Conservation (phyloP, 2,113 vertebrate species). For the Aviceda subcristata region DNA sequence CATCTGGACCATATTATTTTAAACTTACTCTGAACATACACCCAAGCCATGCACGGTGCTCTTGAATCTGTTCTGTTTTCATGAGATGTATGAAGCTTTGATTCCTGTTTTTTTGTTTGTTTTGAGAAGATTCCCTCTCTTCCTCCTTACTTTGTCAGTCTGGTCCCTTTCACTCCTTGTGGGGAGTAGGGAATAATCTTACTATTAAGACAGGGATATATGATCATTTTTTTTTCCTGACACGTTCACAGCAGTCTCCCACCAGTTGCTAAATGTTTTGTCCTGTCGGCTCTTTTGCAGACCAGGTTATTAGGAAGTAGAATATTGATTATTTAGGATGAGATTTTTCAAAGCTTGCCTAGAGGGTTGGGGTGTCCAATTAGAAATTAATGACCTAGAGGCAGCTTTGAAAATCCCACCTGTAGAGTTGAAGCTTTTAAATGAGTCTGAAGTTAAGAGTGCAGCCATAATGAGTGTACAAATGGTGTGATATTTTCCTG, state of each 20-base stretch:
- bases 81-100: slow-evolving; percentile 28
- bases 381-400: slow-evolving; percentile 58
- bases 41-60: slow-evolving; percentile 3
- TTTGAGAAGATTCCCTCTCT: not conserved
- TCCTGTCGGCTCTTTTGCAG: slow-evolving; percentile 49
- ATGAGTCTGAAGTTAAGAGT: slow-evolving; percentile 43
- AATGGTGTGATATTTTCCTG: slow-evolving; percentile 56
- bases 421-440: slow-evolving; percentile 59
- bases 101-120: not conserved
- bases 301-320: slow-evolving; percentile 51
- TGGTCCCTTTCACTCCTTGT: not conserved
- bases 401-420: slow-evolving; percentile 60
- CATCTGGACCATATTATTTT: slow-evolving; percentile 55
- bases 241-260: slow-evolving; percentile 23
- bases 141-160: not conserved
- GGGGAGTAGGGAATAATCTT: not conserved
- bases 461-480: slow-evolving; percentile 16
- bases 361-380: slow-evolving; percentile 29
- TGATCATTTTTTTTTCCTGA: not conserved
- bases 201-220: not conserved
- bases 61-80: slow-evolving; percentile 53
- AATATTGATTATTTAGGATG: slow-evolving; percentile 61
- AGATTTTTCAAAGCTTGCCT: slow-evolving; percentile 41
- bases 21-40: slow-evolving; percentile 41
- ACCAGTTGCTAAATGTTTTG: slow-evolving; percentile 53